Evolutionary conservation across 2,888 invertebrate genomes (phyloP).

Genomic region (Galeopsomyia nigrocyanea): DNA sequence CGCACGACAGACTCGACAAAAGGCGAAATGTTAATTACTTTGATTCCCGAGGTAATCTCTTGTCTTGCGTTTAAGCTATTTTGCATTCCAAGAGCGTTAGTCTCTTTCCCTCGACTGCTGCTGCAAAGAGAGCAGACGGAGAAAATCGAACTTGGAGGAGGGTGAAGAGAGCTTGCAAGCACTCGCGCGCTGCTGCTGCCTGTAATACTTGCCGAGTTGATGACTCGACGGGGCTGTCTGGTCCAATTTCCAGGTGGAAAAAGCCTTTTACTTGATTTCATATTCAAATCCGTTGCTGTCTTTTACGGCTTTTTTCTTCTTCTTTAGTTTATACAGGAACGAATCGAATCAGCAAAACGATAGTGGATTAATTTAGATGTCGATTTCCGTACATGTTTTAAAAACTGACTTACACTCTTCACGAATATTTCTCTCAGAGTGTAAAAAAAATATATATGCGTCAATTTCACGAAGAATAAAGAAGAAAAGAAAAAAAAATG

Average conservation of each 20-base stretch:
- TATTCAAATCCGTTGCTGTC: no score
- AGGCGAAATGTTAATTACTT: constrained; percentile 54
- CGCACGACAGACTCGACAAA: constrained; percentile 37
- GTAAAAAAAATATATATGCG: no score
- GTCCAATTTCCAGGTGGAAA: no score
- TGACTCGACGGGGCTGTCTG: background rate
- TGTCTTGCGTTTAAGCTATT: constrained; percentile 51
- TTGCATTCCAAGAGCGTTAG: constrained; percentile 48
- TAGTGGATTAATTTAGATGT: background rate
- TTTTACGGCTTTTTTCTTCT: no score
- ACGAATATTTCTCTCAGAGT: no score
- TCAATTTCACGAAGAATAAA: no score
- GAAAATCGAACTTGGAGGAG: constrained; percentile 30
- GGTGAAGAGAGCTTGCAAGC: constrained; percentile 18
- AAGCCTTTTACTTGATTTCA: no score
- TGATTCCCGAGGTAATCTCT: constrained; percentile 50
- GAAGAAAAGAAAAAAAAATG: no score
- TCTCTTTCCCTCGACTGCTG: constrained; percentile 39
- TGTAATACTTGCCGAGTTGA: constrained; percentile 4
- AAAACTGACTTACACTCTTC: no score
- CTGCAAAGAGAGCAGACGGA: background rate
- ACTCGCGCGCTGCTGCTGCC: background rate
- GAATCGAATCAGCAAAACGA: background rate
- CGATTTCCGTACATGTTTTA: no score
- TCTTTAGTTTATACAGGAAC: background rate